These are phyloP conservation scores for Accipiter virgatus DNA, from an alignment of 2,113 vertebrate genomes.

Conservation along the genomic window DNA sequence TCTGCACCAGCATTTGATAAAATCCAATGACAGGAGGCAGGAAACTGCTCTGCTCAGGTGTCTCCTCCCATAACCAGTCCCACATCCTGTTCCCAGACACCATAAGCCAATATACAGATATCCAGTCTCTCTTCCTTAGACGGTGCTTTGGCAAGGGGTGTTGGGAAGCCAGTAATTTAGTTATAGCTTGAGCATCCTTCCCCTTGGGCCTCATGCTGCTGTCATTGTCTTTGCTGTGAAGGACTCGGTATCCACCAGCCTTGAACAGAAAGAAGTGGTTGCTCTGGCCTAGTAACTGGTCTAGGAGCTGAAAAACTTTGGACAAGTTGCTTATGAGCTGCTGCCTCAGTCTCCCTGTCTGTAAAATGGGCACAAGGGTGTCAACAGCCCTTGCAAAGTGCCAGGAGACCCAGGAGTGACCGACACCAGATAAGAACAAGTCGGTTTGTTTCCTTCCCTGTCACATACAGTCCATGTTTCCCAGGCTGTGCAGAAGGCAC, in stretches of 20 bases:
- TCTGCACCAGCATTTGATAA: background rate
- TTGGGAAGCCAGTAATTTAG: background rate
- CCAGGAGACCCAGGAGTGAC: background rate
- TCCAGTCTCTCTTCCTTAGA: background rate
- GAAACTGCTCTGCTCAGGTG: background rate
- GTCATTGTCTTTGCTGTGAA: background rate
- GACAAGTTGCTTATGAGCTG: background rate
- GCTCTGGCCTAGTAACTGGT: background rate
- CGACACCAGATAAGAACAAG: background rate
- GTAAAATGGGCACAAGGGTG: background rate
- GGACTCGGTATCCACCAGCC: background rate
- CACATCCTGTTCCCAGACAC: background rate
- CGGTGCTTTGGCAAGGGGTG: background rate
- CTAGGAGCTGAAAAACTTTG: background rate
- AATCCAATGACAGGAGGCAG: background rate
- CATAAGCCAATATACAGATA: background rate
- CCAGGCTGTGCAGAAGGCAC: background rate
- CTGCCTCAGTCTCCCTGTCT: background rate
- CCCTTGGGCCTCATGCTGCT: rapidly evolving
- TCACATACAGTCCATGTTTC: rapidly evolving
- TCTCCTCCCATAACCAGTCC: background rate
- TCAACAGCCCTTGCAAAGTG: background rate
- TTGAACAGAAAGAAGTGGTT: background rate
- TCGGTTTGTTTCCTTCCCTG: background rate
- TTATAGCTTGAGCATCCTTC: background rate